Percentiles rank a stretch among this genome's conserved stretches.
These are phyloP conservation scores for Rhinolophus ferrumequinum DNA, from an alignment of 2,113 vertebrate species.

Conservation along the genomic window DNA sequence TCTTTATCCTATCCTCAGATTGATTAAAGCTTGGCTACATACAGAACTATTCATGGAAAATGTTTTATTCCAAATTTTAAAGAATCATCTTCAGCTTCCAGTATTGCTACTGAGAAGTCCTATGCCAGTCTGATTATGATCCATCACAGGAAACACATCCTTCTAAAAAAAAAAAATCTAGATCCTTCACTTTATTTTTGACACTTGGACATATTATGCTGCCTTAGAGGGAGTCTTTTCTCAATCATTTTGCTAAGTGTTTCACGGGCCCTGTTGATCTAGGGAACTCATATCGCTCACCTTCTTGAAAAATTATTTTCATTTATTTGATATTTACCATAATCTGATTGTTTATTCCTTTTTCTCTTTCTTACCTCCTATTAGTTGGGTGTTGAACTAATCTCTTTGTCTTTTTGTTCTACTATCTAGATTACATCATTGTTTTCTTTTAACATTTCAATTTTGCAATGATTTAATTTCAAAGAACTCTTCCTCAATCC, in stretches of 20 bases:
- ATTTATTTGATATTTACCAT: neutral
- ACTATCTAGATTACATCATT: neutral
- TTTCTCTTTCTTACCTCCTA: neutral
- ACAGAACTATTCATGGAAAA: neutral
- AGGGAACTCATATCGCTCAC: neutral
- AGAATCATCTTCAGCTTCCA: neutral
- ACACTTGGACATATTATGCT: neutral
- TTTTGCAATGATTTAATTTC: constrained; percentile 42
- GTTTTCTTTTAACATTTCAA: neutral
- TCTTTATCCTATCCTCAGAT: neutral
- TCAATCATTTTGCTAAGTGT: neutral
- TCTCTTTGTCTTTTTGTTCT: constrained; percentile 6
- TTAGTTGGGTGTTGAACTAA: neutral
- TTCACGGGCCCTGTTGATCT: neutral
- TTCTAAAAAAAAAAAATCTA: neutral
- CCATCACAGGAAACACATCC: neutral
- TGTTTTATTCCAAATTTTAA: neutral
- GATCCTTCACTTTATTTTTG: neutral
- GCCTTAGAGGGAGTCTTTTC: neutral
- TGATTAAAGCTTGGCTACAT: neutral
- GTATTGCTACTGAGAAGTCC: neutral
- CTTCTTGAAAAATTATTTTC: neutral
- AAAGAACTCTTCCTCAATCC: neutral
- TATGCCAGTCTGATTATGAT: neutral
- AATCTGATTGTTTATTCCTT: neutral